These are phyloP conservation scores for Ispidina picta DNA, from an alignment of 2,797 vertebrate species.

Conservation along the genomic window DNA sequence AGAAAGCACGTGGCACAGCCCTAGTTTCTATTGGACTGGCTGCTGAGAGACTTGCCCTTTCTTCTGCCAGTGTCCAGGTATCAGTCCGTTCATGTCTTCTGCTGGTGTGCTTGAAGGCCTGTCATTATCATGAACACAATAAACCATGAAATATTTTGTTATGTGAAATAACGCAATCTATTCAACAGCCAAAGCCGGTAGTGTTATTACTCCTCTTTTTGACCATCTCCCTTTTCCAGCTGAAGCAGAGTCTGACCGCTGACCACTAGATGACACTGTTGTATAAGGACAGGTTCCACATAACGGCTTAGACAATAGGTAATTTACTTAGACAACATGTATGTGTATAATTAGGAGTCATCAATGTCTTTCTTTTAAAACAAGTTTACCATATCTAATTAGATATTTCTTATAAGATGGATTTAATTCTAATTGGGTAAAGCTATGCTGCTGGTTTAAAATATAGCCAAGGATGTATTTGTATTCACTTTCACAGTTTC, in stretches of 20 bases:
- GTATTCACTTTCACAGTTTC: conserved; percentile 35
- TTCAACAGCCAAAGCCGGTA: not conserved
- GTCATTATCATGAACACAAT: not conserved
- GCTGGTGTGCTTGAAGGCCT: not conserved
- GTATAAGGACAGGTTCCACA: conserved; percentile 65
- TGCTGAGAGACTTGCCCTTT: not conserved
- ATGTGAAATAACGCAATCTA: not conserved
- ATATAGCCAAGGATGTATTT: conserved; percentile 16
- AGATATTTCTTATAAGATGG: conserved; percentile 78
- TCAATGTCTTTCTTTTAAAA: conserved; percentile 77
- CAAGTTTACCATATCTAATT: conserved; percentile 84
- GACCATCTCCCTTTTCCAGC: not conserved
- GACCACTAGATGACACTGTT: conserved; percentile 83
- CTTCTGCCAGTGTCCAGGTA: not conserved
- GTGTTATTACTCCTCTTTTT: not conserved
- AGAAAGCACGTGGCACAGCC: not conserved
- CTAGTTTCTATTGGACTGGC: not conserved
- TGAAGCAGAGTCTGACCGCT: not conserved
- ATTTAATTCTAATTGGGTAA: conserved; percentile 77
- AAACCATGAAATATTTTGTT: conserved; percentile 30
- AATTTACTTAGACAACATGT: conserved; percentile 76
- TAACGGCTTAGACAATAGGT: conserved; percentile 64
- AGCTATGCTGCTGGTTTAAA: conserved; percentile 68
- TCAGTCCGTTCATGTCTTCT: not conserved
- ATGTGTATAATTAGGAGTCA: conserved; percentile 78